phyloP scores from a whole-genome alignment of 2,113 vertebrate genomes.

The Chloroceryle aenea region DNA sequence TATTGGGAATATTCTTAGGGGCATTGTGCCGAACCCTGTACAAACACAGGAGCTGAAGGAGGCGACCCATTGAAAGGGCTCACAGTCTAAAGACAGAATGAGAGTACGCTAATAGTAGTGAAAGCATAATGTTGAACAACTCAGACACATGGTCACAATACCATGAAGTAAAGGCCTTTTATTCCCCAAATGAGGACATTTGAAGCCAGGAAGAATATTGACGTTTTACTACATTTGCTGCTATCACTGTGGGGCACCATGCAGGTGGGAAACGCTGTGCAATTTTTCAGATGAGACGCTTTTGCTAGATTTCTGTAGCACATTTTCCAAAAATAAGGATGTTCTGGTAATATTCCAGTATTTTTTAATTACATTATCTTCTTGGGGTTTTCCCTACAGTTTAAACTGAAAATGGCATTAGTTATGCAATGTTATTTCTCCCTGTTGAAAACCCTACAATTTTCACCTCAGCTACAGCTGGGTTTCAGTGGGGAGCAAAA shows the following conservation, averaged over 20 bases:
- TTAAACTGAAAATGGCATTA: constrained; percentile 9
- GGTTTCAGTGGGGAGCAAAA: neutral
- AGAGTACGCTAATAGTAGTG: neutral
- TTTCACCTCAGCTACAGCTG: neutral
- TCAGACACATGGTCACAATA: neutral
- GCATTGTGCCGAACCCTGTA: neutral
- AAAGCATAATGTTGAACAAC: neutral
- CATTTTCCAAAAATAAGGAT: neutral
- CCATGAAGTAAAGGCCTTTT: neutral
- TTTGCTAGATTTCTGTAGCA: neutral
- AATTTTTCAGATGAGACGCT: constrained; percentile 26
- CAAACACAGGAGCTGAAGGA: neutral
- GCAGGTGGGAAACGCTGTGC: neutral
- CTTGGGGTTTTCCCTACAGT: neutral
- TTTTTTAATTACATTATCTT: neutral
- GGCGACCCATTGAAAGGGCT: neutral
- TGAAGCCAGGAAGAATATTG: neutral
- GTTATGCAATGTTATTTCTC: neutral
- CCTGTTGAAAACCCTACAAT: neutral
- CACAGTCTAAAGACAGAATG: neutral
- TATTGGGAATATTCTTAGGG: neutral
- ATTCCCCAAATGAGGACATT: neutral
- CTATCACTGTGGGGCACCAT: neutral
- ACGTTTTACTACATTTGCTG: neutral
- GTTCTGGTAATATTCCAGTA: neutral